Percentiles rank a stretch among this genome's conserved stretches.
These are phyloP conservation scores for Patella vulgata DNA, from an alignment of 1,140 invertebrate species.

Conservation along the genomic window DNA sequence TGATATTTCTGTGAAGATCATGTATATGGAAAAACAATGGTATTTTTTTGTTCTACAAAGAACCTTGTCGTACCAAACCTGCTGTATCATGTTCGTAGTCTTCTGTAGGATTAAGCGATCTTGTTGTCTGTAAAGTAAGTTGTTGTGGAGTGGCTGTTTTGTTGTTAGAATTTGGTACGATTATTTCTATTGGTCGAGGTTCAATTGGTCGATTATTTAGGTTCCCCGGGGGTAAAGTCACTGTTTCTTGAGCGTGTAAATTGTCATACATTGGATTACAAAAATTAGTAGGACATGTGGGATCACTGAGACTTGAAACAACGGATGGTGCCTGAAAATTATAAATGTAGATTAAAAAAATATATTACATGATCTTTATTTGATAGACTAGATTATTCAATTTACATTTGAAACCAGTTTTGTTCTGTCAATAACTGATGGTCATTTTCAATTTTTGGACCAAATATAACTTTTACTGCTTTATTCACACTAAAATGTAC, in stretches of 20 bases:
- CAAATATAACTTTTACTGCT: background rate
- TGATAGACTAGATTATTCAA: too few relatives aligned
- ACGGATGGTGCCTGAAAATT: constrained; percentile 74
- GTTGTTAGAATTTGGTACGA: background rate
- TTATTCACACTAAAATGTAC: too few relatives aligned
- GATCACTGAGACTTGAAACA: constrained; percentile 78
- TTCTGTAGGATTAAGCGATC: constrained; percentile 29
- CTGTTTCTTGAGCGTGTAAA: constrained; percentile 55
- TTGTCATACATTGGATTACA: constrained; percentile 96
- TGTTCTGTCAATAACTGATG: background rate
- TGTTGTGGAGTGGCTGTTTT: background rate
- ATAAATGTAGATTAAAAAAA: background rate
- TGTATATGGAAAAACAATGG: too few relatives aligned
- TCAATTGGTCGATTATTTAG: too few relatives aligned
- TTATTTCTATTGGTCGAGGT: background rate
- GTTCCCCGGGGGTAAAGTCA: constrained; percentile 9
- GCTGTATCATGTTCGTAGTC: constrained; percentile 31
- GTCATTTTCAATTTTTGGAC: background rate
- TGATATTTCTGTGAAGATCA: too few relatives aligned
- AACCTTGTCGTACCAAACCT: constrained; percentile 23
- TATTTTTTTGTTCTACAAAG: too few relatives aligned
- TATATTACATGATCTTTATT: background rate
- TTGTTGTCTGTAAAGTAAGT: background rate
- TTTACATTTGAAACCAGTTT: background rate
- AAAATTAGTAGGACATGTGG: constrained; percentile 86